phyloP scores from a whole-genome alignment of 2,888 invertebrate genomes.

The Galerucella nymphaeae region DNA sequence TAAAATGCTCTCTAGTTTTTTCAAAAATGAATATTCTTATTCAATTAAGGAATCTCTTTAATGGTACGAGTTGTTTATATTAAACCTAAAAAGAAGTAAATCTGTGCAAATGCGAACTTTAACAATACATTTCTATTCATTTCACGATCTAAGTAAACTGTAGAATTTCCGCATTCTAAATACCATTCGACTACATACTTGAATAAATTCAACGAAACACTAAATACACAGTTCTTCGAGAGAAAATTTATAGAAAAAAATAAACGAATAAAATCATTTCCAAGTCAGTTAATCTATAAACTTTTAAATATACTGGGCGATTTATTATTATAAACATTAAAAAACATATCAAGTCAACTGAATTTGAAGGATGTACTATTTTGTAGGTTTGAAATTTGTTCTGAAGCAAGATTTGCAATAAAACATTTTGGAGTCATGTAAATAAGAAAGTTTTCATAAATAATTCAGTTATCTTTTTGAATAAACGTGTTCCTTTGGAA shows the following conservation, averaged over 20 bases:
- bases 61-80: too few relatives aligned
- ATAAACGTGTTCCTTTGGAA: conserved; percentile 36
- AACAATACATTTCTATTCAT: conserved; percentile 3
- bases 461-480: conserved; percentile 50
- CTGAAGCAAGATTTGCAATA: conserved; percentile 21
- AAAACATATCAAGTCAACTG: too few relatives aligned
- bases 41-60: neutral
- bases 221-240: conserved; percentile 1
- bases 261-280: neutral
- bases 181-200: conserved; percentile 8
- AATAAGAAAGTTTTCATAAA: conserved; percentile 54
- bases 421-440: conserved; percentile 55
- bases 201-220: conserved; percentile 10
- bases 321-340: too few relatives aligned
- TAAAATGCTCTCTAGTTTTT: too few relatives aligned
- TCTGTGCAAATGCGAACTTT: conserved; percentile 1
- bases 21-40: too few relatives aligned
- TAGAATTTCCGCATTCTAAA: conserved; percentile 15
- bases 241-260: neutral
- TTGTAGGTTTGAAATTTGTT: too few relatives aligned
- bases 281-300: conserved; percentile 1
- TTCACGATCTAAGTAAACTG: conserved; percentile 9
- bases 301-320: neutral
- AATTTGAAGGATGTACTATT: too few relatives aligned
- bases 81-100: neutral